A percentile compares a stretch with the other conserved stretches of the same genome.
Conservation (phyloP, 2,113 vertebrate genomes). For the Oreochromis aureus region DNA sequence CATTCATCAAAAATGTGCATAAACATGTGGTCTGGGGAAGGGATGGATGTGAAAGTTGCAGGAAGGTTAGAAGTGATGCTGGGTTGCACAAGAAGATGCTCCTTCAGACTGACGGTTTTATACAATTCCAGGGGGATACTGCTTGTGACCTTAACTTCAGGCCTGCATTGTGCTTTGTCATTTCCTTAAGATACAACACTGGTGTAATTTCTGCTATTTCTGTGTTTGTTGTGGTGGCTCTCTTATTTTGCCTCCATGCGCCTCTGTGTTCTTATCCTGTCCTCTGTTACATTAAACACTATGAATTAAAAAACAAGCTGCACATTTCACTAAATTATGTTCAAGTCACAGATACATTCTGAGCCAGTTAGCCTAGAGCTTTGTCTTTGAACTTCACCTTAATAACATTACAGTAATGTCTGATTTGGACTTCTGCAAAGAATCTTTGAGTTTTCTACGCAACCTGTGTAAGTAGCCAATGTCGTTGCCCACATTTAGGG, state of each 20-base stretch:
- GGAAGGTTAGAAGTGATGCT: background rate
- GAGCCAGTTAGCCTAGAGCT: background rate
- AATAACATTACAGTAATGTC: background rate
- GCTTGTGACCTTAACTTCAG: background rate
- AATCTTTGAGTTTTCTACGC: too few relatives aligned
- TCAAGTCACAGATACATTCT: background rate
- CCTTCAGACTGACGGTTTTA: background rate
- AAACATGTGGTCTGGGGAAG: background rate
- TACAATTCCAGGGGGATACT: background rate
- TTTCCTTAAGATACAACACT: background rate
- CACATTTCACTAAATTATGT: background rate
- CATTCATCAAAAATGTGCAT: background rate
- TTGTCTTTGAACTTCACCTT: background rate
- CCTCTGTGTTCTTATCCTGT: background rate
- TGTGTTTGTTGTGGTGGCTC: background rate
- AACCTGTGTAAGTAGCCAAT: too few relatives aligned
- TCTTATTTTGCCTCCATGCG: background rate
- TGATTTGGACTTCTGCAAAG: background rate
- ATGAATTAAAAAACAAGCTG: background rate
- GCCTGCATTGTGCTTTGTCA: background rate
- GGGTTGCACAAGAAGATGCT: background rate
- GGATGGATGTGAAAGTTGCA: background rate
- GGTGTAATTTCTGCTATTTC: background rate
- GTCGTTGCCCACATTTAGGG: background rate
- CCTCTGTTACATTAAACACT: background rate